Evolutionary conservation across 1,140 invertebrate genomes (phyloP).

Genomic region (Brachystomella parvula): DNA sequence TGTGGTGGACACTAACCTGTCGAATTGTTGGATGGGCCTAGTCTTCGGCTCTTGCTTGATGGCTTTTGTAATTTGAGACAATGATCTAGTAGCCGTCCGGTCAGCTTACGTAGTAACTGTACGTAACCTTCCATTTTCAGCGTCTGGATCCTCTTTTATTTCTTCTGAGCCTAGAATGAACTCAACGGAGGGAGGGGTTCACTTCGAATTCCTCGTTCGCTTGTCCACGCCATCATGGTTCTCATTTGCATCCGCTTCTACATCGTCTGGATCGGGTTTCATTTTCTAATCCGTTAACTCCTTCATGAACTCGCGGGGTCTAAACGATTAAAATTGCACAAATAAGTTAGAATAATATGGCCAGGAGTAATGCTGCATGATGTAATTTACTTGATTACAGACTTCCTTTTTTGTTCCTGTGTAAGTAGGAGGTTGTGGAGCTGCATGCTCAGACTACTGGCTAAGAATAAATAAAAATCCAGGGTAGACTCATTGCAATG

Average conservation of each 20-base stretch:
- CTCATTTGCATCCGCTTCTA: neutral
- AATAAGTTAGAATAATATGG: neutral
- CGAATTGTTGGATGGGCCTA: conserved; percentile 25
- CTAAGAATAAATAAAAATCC: no score
- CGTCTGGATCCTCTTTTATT: neutral
- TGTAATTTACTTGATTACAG: neutral
- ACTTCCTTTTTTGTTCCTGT: conserved; percentile 7
- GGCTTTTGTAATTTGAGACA: conserved; percentile 13
- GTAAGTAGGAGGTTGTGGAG: neutral
- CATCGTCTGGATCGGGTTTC: neutral
- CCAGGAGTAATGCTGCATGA: neutral
- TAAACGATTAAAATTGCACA: neutral
- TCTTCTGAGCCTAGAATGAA: neutral
- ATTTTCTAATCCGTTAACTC: neutral
- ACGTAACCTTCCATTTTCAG: no score
- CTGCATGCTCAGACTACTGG: neutral
- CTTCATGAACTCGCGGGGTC: conserved; percentile 8
- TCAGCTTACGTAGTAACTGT: no score
- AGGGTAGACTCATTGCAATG: no score
- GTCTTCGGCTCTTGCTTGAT: conserved; percentile 12
- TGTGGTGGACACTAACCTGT: conserved; percentile 7
- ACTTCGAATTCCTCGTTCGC: neutral
- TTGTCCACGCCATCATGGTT: neutral
- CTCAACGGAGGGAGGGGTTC: no score
- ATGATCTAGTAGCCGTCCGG: conserved; percentile 30